A percentile compares a stretch with the other conserved stretches of the same genome.
phyloP scores from a whole-genome alignment of 1,140 invertebrate species.

The Diachasma alloeum region DNA sequence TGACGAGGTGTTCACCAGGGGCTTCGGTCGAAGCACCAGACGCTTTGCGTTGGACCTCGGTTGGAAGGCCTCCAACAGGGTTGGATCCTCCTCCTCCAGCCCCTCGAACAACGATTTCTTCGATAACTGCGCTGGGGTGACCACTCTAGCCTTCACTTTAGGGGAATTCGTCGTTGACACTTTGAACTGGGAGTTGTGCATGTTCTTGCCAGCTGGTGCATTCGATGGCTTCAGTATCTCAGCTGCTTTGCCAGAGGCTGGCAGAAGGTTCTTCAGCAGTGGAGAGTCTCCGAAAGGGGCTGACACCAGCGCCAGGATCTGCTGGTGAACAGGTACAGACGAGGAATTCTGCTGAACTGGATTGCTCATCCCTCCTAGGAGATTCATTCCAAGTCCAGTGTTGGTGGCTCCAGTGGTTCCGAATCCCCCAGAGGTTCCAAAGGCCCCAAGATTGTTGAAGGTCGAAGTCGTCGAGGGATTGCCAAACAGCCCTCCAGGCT shows the following conservation, averaged over 20 bases:
- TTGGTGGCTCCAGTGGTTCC: constrained; percentile 56
- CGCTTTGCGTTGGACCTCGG: constrained; percentile 72
- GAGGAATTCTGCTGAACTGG: constrained; percentile 52
- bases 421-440: constrained; percentile 54
- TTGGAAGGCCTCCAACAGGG: constrained; percentile 70
- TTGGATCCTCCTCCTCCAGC: constrained; percentile 73
- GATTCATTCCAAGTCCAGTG: constrained; percentile 46
- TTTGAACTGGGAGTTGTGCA: constrained; percentile 68
- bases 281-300: constrained; percentile 83
- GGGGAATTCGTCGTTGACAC: constrained; percentile 68
- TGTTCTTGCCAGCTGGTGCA: constrained; percentile 68
- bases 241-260: constrained; percentile 71
- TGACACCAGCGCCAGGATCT: constrained; percentile 73
- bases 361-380: constrained; percentile 50
- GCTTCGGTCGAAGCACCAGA: constrained; percentile 66
- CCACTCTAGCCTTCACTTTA: constrained; percentile 71
- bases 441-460: constrained; percentile 53
- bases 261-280: constrained; percentile 76
- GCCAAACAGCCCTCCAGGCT: constrained; percentile 68
- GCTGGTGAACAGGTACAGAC: constrained; percentile 70
- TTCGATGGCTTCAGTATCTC: constrained; percentile 79
- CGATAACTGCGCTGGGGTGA: constrained; percentile 62
- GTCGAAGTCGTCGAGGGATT: constrained; percentile 36
- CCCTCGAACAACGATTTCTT: constrained; percentile 77
- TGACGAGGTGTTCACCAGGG: constrained; percentile 32